Evolutionary conservation across 2,888 invertebrate genomes (phyloP).

Genomic region (Limulus polyphemus): DNA sequence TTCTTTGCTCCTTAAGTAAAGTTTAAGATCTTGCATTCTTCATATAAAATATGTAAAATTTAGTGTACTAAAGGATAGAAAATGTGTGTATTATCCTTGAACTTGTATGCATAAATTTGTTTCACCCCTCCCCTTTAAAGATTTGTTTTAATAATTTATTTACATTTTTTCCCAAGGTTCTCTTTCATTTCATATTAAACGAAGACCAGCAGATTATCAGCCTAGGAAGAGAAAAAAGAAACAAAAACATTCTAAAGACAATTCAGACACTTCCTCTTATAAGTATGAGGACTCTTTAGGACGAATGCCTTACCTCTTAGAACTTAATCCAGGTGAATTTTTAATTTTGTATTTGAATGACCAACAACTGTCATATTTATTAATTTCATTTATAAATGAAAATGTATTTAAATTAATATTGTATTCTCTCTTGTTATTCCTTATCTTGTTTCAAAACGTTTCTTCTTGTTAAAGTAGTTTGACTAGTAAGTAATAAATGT

Average conservation of each 20-base stretch:
- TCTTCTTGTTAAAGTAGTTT: too few species aligned
- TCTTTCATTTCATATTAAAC: conserved; percentile 92
- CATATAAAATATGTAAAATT: too few species aligned
- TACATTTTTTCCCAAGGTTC: conserved; percentile 52
- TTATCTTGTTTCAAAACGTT: too few species aligned
- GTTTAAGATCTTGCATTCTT: too few species aligned
- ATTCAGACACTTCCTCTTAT: conserved; percentile 12
- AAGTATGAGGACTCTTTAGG: conserved; percentile 24
- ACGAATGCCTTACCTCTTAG: conserved; percentile 54
- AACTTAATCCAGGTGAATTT: conserved; percentile 57
- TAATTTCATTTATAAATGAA: too few species aligned
- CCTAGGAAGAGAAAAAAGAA: conserved; percentile 79
- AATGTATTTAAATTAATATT: too few species aligned
- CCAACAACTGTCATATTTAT: background rate
- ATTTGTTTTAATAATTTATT: background rate
- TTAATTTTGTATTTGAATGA: conserved; percentile 7
- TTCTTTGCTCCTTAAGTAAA: too few species aligned
- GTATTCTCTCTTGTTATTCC: too few species aligned
- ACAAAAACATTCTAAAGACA: conserved; percentile 34
- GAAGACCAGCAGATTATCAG: conserved; percentile 79
- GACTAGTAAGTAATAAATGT: too few species aligned
- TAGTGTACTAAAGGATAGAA: too few species aligned
- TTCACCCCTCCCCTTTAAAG: background rate
- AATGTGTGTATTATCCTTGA: too few species aligned
- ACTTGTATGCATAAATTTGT: too few species aligned